Evolutionary conservation across 2,113 vertebrate species (phyloP), one percentile per base, ranked within the genome.

Genomic region (Colinus virginianus): DNA sequence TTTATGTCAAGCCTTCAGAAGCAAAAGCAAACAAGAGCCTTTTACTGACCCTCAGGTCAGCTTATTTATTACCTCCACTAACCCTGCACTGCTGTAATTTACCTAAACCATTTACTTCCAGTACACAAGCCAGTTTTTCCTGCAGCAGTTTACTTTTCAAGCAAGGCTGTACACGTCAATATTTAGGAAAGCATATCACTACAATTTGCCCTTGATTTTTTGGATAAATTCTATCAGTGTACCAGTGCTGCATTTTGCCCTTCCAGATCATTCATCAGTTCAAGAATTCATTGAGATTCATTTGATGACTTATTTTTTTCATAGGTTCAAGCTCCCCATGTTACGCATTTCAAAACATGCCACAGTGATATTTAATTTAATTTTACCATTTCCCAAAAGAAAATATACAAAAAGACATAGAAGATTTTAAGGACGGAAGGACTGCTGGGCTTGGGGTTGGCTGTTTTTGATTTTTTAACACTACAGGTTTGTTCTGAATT

Each of bases 101-200:
- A 81, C 79, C 76, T 71, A 91, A 93, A 86, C 43, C 80, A 91
- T 67, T 67, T 94, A 70, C 56, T 94, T 93, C 91, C 77, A 80
- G 51, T 49, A 59, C 19, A 2, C 30, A 76, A 86, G 26, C 63
- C 74, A 48, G 14, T 36, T 94, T 95, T 85, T 90, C 81, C 82
- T 86, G 76, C 77, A 91, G 78, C 58, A 84, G 58, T 93, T 93
- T 91, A 88, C 58, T 79, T 93, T 81, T 45, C 87, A 88, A 30
- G 40, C 40, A 40, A 58, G 59, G 74, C n/a, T 94, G 72, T 61
- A 76, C 9, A 34, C 42, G 95, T 90, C 59, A 59, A 7, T 91
- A 72, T 91, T 59, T 79, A 55, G 11, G 21, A 62, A 40, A 36
- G 36, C 61, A 77, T 58, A 84, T 28, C 45, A 84, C 80, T 53